Conservation (phyloP, 1,140 invertebrate species). For the Bombus consobrinus region DNA sequence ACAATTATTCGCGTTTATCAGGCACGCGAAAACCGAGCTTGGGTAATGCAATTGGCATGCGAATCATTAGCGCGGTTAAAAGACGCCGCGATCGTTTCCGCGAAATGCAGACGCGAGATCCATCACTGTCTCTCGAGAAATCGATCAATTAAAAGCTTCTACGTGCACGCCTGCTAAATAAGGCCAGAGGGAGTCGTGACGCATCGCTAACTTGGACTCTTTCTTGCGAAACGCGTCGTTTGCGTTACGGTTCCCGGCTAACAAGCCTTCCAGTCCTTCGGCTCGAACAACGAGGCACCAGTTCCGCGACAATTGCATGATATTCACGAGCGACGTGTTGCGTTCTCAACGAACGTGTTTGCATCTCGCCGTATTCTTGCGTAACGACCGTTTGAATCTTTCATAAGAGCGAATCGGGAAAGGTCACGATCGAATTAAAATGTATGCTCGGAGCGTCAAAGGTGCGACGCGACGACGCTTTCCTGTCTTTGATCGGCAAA, state of each 20-base stretch:
- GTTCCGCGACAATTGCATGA: constrained; percentile 6
- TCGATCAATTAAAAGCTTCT: constrained; percentile 51
- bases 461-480: neutral
- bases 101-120: constrained; percentile 42
- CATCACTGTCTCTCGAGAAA: constrained; percentile 32
- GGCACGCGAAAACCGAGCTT: neutral
- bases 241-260: neutral
- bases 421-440: constrained; percentile 53
- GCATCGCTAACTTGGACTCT: neutral
- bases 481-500: neutral
- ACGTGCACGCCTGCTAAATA: neutral
- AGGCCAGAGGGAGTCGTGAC: constrained; percentile 16
- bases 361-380: constrained; percentile 35
- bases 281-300: neutral
- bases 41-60: constrained; percentile 17
- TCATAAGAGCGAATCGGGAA: constrained; percentile 47
- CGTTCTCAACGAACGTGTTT: constrained; percentile 43
- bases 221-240: constrained; percentile 36
- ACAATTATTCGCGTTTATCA: constrained; percentile 16
- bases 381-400: constrained; percentile 60
- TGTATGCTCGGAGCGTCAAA: neutral
- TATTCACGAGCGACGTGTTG: constrained; percentile 51
- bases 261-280: neutral
- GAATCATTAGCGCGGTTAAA: constrained; percentile 45
- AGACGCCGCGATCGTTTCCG: constrained; percentile 49